A percentile compares a stretch with the other conserved stretches of the same genome.
phyloP scores from a whole-genome alignment of 2,888 invertebrate genomes.

The Pristionchus maxplancki region DNA sequence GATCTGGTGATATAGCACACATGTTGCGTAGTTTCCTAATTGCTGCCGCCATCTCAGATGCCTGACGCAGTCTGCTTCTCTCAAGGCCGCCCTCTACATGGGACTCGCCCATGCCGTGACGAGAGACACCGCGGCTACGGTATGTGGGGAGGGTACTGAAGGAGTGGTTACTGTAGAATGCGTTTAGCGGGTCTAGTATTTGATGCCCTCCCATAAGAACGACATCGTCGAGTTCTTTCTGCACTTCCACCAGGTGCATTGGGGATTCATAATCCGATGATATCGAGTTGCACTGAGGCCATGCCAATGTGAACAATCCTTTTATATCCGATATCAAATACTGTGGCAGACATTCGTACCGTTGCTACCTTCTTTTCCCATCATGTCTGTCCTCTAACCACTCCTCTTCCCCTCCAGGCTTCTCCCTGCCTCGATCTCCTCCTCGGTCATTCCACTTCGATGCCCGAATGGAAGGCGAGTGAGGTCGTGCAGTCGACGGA shows the following conservation, averaged over 20 bases:
- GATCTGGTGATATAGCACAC: too few species aligned
- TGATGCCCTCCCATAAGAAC: too few species aligned
- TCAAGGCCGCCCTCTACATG: conserved; percentile 45
- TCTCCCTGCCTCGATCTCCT: conserved; percentile 47
- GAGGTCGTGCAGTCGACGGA: conserved; percentile 22
- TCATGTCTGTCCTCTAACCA: background rate
- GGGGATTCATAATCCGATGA: too few species aligned
- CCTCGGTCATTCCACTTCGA: conserved; percentile 45
- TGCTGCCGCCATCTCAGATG: background rate
- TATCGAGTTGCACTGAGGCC: too few species aligned
- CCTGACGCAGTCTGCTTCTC: conserved; percentile 3
- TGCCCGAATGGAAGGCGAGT: conserved; percentile 37
- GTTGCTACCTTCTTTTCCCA: too few species aligned
- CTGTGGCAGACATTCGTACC: too few species aligned
- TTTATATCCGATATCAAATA: too few species aligned
- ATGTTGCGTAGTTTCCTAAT: too few species aligned
- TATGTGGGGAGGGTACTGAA: background rate
- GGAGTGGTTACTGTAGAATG: background rate
- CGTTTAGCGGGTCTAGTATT: too few species aligned
- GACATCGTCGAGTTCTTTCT: too few species aligned
- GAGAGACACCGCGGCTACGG: conserved; percentile 19
- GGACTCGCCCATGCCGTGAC: conserved; percentile 45
- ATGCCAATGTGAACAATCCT: too few species aligned
- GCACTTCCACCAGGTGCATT: too few species aligned
- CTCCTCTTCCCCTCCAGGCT: background rate